These are phyloP conservation scores for Epizoanthus illoricatus DNA, from an alignment of 92 coral and sea anemone genomes.

Conservation along the genomic window DNA sequence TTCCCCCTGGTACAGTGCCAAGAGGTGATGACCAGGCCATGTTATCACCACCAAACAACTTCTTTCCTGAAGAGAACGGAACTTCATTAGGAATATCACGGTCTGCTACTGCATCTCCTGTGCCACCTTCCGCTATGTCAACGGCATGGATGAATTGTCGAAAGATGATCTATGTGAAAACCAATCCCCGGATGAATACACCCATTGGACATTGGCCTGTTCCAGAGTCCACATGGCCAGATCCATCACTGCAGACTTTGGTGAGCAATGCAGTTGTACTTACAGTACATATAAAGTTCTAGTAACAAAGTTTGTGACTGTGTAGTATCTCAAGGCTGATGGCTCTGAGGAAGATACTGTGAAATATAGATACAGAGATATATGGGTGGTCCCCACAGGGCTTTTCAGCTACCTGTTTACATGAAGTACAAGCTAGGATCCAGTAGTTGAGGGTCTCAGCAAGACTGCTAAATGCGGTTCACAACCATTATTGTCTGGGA, in stretches of 20 bases:
- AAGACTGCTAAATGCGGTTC: too few species aligned
- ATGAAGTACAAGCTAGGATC: too few species aligned
- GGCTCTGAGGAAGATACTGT: neutral
- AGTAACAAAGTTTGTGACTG: too few species aligned
- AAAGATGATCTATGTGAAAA: conserved; percentile 91
- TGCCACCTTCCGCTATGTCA: conserved; percentile 69
- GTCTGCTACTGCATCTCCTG: conserved; percentile 86
- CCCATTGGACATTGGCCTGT: conserved; percentile 98
- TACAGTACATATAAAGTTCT: neutral
- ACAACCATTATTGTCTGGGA: too few species aligned
- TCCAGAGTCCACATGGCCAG: conserved; percentile 98
- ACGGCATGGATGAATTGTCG: conserved; percentile 96
- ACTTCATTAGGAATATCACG: conserved; percentile 63
- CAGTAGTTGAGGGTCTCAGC: too few species aligned
- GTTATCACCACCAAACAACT: conserved; percentile 40
- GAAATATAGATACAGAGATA: too few species aligned
- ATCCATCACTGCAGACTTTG: conserved; percentile 74
- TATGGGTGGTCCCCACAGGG: too few species aligned
- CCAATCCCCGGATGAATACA: conserved; percentile 68
- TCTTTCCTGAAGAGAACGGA: conserved; percentile 52
- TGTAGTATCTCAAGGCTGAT: neutral
- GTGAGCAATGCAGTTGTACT: conserved; percentile 46
- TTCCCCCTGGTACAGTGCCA: conserved; percentile 18
- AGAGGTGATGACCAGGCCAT: conserved; percentile 40
- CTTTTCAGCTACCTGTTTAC: too few species aligned